Evolutionary conservation across 2,113 vertebrate genomes (phyloP), one percentile per base, ranked within the genome.

Genomic region (Oxyura jamaicensis): DNA sequence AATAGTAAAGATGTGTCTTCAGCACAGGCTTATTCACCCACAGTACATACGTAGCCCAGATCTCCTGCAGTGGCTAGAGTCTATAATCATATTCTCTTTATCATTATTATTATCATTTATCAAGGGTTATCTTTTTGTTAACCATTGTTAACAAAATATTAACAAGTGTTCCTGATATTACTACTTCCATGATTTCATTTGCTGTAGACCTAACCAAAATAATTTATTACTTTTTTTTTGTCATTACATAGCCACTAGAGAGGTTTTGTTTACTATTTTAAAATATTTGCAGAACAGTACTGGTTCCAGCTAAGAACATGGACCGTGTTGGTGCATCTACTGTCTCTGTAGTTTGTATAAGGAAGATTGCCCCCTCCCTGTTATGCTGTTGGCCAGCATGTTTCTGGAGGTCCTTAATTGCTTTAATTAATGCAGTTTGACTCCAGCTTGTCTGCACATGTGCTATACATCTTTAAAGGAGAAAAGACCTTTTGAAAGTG

Each of bases 1-100:
- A 28, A 16, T 14, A 80, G 36, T 17, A 23, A 20, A 48, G n/a
- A 53, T 35, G 28, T 4, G 50, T 41, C 3, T 31, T 90, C 81
- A n/a, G 50, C 53, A 46, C 41, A 23, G 31, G 19, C 36, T 41
- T 35, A 12, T 39, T 59, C 29, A 55, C 44, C 8, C 20, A 10
- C n/a, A 41, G 13, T 35, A 13, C 2, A 1, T 35, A 3, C 3
- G 4, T 42, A 6, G 41, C 56, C 16, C 8, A 7, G 41, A 31
- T 58, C 41, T 63, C 28, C 58, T 59, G 44, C 36, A 60, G 50
- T 60, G 20, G 11, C 60, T 69, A 1, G 55, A 33, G 35, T 25
- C 48, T 25, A 10, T 63, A 23, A 52, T 56, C 35, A 18, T 26
- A 15, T 63, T 82, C n/a, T 59, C 65, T 72, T 52, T 66, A 25